phyloP scores from a whole-genome alignment of 2,113 vertebrate species.

The Oncorhynchus nerka region DNA sequence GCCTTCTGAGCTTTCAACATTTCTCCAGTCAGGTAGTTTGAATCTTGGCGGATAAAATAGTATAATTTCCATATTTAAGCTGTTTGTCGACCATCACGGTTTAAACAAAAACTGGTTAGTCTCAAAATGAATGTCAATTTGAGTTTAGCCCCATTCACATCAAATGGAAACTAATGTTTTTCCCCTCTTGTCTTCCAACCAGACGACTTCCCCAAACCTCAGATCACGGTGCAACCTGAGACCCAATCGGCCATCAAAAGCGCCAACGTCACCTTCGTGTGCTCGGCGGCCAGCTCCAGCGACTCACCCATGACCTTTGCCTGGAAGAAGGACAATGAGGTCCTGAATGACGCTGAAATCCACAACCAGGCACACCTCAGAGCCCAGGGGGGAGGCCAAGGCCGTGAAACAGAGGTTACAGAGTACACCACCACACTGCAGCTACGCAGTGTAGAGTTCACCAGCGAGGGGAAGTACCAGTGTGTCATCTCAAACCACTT shows the following conservation, averaged over 20 bases:
- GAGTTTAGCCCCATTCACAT: background rate
- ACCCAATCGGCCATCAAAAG: slow-evolving; percentile 91
- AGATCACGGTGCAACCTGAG: slow-evolving; percentile 96
- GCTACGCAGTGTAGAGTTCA: slow-evolving; percentile 85
- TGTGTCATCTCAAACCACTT: slow-evolving; percentile 99
- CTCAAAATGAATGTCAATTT: background rate
- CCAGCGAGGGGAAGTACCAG: slow-evolving; percentile 92
- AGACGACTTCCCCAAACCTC: slow-evolving; percentile 98
- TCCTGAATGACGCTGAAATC: slow-evolving; percentile 86
- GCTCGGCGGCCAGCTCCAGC: slow-evolving; percentile 94
- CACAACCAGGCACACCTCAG: slow-evolving; percentile 91
- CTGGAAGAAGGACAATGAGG: slow-evolving; percentile 97
- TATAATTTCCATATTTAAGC: too few species aligned
- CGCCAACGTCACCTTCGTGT: slow-evolving; percentile 90
- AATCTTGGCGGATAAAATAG: too few species aligned
- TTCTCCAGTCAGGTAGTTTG: too few species aligned
- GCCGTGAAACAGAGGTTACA: slow-evolving; percentile 78
- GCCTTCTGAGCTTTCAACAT: background rate
- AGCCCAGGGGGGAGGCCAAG: slow-evolving; percentile 74
- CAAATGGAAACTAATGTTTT: background rate
- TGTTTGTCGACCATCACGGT: background rate
- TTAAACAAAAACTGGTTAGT: background rate
- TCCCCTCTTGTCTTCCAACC: background rate
- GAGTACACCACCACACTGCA: slow-evolving; percentile 92
- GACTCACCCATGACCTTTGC: slow-evolving; percentile 97